Evolutionary conservation across 2,888 invertebrate species (phyloP), one percentile per base, ranked within the genome.

Genomic region (Cyclophora albipunctata): DNA sequence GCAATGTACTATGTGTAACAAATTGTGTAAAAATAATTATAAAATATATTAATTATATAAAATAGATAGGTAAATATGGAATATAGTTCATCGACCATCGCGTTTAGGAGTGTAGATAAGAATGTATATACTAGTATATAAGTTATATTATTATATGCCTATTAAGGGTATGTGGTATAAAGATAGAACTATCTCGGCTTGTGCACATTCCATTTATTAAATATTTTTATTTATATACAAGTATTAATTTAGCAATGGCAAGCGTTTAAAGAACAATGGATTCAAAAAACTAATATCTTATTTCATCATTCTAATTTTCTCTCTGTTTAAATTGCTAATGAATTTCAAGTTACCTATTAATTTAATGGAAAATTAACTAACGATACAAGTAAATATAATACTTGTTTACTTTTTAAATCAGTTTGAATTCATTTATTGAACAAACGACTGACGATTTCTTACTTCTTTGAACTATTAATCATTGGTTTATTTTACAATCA

Each of bases 81-180:
- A 83, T 83, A 81, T 77, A 76, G 73, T 81, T 81, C 75, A 71
- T 73, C 75, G 81, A 86, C 81, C 82, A 85, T 84, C 78, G 77
- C 79, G 75, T 73, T 74, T 81, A 78, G 78, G 71, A 72, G 67
- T 75, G 71, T 78, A 78, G 69, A 64, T 78, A 83, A 80, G 77
- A 71, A 51, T 75, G 69, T 87, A 86, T 86, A 84, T 69, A 87
- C 85, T 85, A 84, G 70, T 49, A 34, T 45, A 4, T 85, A 85
- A 84, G 79, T 66, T 71, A 67, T 69, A 68, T 64, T 55, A 56
- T 63, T 71, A 70, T 68, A 76, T 66, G 75, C 71, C 63, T 80
- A 78, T 73, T 83, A 77, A 80, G 67, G 87, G 87, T 87, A 84
- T 88, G 85, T 77, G 87, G 85, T 87, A 81, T 87, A 83, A 81